These are phyloP conservation scores for Axinella damicornis DNA, from an alignment of 37 sponge, comb jelly and placozoan species.

Conservation along the genomic window DNA sequence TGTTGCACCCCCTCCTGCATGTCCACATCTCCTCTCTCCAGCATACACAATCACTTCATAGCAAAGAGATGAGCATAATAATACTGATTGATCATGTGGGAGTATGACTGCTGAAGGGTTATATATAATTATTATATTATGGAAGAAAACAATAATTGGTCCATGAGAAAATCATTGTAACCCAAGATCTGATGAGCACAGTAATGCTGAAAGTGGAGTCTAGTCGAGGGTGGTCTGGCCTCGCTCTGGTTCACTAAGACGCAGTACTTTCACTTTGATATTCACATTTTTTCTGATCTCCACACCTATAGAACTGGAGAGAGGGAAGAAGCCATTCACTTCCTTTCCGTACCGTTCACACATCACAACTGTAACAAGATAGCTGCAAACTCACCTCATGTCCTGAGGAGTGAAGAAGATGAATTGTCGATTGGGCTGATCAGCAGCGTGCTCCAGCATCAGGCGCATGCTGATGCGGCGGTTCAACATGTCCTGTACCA, in stretches of 20 bases:
- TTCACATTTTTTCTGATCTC: not conserved
- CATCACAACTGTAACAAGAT: not conserved
- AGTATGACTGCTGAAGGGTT: too few species aligned
- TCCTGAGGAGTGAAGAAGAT: conserved; percentile 45
- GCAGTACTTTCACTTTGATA: conserved; percentile 13
- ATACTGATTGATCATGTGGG: too few species aligned
- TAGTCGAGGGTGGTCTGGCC: conserved; percentile 3
- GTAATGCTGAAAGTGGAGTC: too few species aligned
- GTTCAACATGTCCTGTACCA: conserved; percentile 93
- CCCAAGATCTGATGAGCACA: too few species aligned
- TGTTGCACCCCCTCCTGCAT: too few species aligned
- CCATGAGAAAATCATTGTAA: too few species aligned
- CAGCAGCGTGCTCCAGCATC: conserved; percentile 75
- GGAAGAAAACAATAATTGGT: too few species aligned
- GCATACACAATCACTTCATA: too few species aligned
- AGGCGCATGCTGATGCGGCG: conserved; percentile 87
- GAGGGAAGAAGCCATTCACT: not conserved
- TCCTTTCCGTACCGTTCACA: not conserved
- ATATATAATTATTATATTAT: too few species aligned
- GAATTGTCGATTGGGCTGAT: conserved; percentile 57
- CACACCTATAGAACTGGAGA: conserved; percentile 13
- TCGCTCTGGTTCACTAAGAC: conserved; percentile 15
- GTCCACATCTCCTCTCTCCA: too few species aligned
- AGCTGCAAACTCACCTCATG: conserved; percentile 39
- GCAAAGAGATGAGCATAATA: too few species aligned